phyloP scores from a whole-genome alignment of 1,140 invertebrate genomes.

The Venturia canescens region DNA sequence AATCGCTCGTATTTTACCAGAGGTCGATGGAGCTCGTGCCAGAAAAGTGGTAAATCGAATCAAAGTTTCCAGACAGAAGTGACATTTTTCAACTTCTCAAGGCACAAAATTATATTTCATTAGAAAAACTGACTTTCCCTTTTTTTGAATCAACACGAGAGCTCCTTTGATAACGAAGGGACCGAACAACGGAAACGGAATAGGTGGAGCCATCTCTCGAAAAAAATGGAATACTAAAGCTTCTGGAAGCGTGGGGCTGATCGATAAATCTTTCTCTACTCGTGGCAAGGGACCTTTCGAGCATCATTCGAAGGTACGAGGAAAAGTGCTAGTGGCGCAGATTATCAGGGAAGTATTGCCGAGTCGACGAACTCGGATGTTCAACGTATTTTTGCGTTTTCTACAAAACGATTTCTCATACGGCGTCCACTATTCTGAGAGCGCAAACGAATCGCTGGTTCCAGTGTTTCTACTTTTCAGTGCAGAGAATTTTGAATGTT shows the following conservation, averaged over 20 bases:
- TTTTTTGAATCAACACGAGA: background rate
- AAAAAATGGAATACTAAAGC: background rate
- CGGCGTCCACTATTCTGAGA: no score
- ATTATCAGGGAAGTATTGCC: background rate
- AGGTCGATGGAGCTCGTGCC: slow-evolving; percentile 41
- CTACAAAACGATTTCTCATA: no score
- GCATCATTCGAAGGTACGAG: background rate
- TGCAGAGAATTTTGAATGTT: no score
- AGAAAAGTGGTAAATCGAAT: background rate
- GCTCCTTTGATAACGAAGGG: background rate
- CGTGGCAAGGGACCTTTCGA: background rate
- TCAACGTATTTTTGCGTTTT: no score
- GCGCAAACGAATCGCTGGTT: no score
- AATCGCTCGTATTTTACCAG: slow-evolving; percentile 53
- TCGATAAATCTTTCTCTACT: background rate
- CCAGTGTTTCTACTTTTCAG: no score
- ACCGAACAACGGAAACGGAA: background rate
- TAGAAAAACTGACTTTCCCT: background rate
- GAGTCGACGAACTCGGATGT: background rate
- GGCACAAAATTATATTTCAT: no score
- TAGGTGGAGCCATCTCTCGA: background rate
- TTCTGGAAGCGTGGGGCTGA: background rate
- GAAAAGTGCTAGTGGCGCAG: no score
- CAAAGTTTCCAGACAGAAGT: no score
- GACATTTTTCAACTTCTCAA: no score